Evolutionary conservation across 1,140 invertebrate species (phyloP).

Genomic region (Cheumatopsyche charites): DNA sequence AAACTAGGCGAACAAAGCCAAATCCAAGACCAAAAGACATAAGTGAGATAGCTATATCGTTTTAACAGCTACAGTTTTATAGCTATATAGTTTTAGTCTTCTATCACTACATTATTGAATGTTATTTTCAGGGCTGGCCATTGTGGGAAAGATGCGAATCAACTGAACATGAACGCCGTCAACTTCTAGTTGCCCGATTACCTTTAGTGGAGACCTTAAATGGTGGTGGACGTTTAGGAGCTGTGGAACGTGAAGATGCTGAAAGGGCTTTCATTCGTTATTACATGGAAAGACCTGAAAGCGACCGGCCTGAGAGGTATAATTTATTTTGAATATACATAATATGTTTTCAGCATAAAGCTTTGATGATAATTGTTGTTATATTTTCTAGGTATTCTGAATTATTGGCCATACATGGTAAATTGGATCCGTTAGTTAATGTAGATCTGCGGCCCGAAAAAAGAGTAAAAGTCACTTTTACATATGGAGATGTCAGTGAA

Average conservation of each 20-base stretch:
- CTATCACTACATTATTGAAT: too few relatives aligned
- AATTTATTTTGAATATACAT: not conserved
- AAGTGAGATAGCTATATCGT: too few relatives aligned
- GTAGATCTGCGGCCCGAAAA: constrained; percentile 86
- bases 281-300: constrained; percentile 86
- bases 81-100: too few relatives aligned
- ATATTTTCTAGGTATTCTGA: constrained; percentile 78
- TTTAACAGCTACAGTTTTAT: too few relatives aligned
- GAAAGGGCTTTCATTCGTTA: constrained; percentile 91
- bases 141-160: constrained; percentile 77
- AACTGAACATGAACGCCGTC: constrained; percentile 84
- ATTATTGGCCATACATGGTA: constrained; percentile 80
- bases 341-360: too few relatives aligned
- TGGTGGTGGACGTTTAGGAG: constrained; percentile 82
- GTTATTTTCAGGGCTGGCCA: constrained; percentile 64
- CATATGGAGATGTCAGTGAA: constrained; percentile 76
- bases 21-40: too few relatives aligned
- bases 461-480: constrained; percentile 82
- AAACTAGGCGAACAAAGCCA: too few relatives aligned
- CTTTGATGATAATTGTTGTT: too few relatives aligned
- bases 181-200: constrained; percentile 84
- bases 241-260: constrained; percentile 87
- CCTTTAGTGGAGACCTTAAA: constrained; percentile 86
- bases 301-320: constrained; percentile 76
- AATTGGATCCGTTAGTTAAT: constrained; percentile 84